Evolutionary conservation across 2,113 vertebrate genomes (phyloP).

Genomic region (Coreoperca whiteheadi): DNA sequence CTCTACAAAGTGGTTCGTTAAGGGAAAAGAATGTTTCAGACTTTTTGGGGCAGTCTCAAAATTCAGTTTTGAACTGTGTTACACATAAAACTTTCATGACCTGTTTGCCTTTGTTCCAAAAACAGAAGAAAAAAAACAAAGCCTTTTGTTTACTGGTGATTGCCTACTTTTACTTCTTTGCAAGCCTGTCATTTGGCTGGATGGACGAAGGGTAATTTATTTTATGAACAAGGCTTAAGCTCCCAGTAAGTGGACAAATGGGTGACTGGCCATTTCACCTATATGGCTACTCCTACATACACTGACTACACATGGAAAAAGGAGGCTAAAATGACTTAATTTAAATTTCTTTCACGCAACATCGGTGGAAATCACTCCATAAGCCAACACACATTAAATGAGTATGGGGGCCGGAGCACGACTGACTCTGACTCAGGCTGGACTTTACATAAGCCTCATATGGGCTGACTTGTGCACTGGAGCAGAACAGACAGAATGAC

Average conservation of each 20-base stretch:
- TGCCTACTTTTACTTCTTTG: not conserved
- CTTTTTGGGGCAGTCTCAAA: constrained; percentile 7
- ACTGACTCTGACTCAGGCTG: constrained; percentile 38
- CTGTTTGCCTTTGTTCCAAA: constrained; percentile 5
- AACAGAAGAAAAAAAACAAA: constrained; percentile 38
- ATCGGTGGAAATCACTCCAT: constrained; percentile 33
- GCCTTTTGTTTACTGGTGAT: constrained; percentile 19
- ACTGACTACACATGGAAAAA: not conserved
- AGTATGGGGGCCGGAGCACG: constrained; percentile 23
- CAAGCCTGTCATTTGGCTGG: constrained; percentile 30
- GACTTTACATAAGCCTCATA: constrained; percentile 69
- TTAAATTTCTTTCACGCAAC: constrained; percentile 17
- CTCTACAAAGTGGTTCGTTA: not conserved
- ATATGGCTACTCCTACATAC: not conserved
- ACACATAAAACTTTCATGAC: constrained; percentile 26
- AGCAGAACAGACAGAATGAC: constrained; percentile 73
- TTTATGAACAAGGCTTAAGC: constrained; percentile 26
- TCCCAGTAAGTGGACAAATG: constrained; percentile 12
- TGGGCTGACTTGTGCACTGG: constrained; percentile 51
- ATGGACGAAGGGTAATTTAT: not conserved
- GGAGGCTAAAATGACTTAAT: not conserved
- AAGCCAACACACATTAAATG: constrained; percentile 22
- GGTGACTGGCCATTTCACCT: constrained; percentile 21
- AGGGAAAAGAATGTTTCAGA: not conserved
- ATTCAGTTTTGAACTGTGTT: not conserved